Evolutionary conservation across 1,140 invertebrate species (phyloP), one percentile per base, ranked within the genome.

Genomic region (Solenopsis fugax): DNA sequence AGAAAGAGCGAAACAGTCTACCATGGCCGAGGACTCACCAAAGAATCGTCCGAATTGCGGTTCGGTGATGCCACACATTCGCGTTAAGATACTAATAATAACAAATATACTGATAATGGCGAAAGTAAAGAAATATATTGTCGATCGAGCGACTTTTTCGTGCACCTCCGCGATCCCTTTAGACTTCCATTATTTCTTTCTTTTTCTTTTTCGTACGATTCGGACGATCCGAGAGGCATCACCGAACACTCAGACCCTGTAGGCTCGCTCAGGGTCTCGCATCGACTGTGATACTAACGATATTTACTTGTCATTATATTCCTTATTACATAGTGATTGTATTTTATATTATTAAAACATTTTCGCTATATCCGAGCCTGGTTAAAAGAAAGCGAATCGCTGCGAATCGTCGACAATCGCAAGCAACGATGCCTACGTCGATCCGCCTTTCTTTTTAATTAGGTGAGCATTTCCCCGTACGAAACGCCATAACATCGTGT

Each of bases 251-350:
- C 24, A 85, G 54, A 62, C 34, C 45, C 60, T 37, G 16, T 34
- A 67, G n/a, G 7, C 34, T 69, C 65, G 34, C 58, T 29, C 29
- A 24, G 85, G 80, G 78, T 87, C 90, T 90, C 69, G 84, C 64
- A 91, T 80, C 81, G 90, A 90, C 90, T 91, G 90, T 91, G 90
- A 91, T 91, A 90, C 87, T 91, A 90, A 90, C 80, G 69, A 91
- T 91, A 90, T 91, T 81, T 88, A 82, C 88, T 88, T 80, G 56
- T 89, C 87, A 50, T 88, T 90, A 73, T 90, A 88, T 85, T 88
- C 54, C 77, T 90, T 85, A 85, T 86, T 69, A 62, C 45, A 52
- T 88, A 90, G 56, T 86, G 88, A 64, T 87, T 56, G 69, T 85
- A 89, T 87, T 88, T 52, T 89, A 45, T 89, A 90, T 71, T 45